Evolutionary conservation across 2,797 vertebrate species (phyloP), one percentile per base, ranked within the genome.

Genomic region (Chelonia mydas): DNA sequence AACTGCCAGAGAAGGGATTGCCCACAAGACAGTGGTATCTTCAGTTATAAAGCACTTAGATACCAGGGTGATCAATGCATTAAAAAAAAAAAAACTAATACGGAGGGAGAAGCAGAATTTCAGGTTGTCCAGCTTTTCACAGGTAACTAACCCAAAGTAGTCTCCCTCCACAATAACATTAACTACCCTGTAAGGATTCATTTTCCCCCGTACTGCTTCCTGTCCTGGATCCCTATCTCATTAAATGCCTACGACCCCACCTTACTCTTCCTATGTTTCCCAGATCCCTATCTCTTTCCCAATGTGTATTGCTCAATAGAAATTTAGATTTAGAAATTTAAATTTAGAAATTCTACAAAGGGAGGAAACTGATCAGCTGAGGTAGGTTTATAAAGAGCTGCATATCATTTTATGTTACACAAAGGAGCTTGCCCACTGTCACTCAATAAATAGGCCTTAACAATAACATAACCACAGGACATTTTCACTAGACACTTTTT

Each of bases 401-500:
- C 51, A 13, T 72, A 81, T 91, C 31, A 28, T 92, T 95, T 87
- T 88, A 53, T 93, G 83, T 93, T 88, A 16, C 51, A 81, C 47
- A 74, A 77, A 94, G 84, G 49, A 89, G n/a, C 80, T 88, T 95
- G 28, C 81, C 88, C 86, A 57, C 27, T 95, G 49, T 90, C 94
- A 93, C 80, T 92, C 27, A 6, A 53, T 95, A 95, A 95, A 89
- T 89, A 86, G 77, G 51, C 31, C 95, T 96, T 81, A 96, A 90
- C 37, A 85, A 49, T 86, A 88, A 72, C 53, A 83, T 84, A 94
- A 88, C 92, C 84, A 79, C 84, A 72, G 85, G 51, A 54, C 95
- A 84, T 89, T 57, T 96, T 83, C 47, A 87, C 53, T 91, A 76
- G 82, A 89, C 0, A 28, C 89, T 83, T 89, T 94, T 89, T 78